Conservation (phyloP, 2,797 vertebrate genomes). For the Danio tinwini region DNA sequence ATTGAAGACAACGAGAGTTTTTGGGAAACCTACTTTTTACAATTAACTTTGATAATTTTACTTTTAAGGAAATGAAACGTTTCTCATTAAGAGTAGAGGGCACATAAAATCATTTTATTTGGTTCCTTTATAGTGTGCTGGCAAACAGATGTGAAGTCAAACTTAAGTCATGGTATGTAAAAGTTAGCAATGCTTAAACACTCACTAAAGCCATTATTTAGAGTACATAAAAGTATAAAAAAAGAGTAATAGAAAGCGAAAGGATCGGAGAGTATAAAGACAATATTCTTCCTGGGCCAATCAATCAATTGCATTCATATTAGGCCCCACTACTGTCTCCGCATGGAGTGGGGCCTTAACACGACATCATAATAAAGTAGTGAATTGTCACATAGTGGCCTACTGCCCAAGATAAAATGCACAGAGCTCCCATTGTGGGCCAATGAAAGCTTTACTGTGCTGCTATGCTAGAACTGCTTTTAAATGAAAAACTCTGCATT, state of each 20-base stretch:
- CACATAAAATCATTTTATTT: slow-evolving; percentile 27
- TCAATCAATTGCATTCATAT: slow-evolving; percentile 56
- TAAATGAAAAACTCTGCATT: slow-evolving; percentile 57
- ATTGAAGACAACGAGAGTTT: neutral
- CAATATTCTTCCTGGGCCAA: slow-evolving; percentile 51
- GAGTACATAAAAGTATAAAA: neutral
- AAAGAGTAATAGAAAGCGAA: neutral
- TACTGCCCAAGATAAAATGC: slow-evolving; percentile 47
- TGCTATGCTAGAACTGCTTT: slow-evolving; percentile 51
- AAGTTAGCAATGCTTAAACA: slow-evolving; percentile 30
- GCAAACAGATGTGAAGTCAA: slow-evolving; percentile 42
- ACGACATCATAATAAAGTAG: slow-evolving; percentile 61
- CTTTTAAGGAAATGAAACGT: neutral
- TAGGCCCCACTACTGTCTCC: slow-evolving; percentile 38
- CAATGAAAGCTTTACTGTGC: slow-evolving; percentile 53
- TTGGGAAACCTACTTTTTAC: neutral
- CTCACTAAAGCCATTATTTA: neutral
- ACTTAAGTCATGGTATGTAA: slow-evolving; percentile 7
- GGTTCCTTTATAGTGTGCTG: slow-evolving; percentile 23
- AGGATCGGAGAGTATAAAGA: slow-evolving; percentile 30
- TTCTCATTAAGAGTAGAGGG: slow-evolving; percentile 22
- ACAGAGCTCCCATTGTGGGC: slow-evolving; percentile 57
- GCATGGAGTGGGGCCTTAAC: slow-evolving; percentile 51
- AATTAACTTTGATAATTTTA: neutral
- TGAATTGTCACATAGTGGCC: slow-evolving; percentile 58